Evolutionary conservation across 92 coral and sea anemone species (phyloP), one percentile per base, ranked within the genome.

Genomic region (Virgularia gustaviana): DNA sequence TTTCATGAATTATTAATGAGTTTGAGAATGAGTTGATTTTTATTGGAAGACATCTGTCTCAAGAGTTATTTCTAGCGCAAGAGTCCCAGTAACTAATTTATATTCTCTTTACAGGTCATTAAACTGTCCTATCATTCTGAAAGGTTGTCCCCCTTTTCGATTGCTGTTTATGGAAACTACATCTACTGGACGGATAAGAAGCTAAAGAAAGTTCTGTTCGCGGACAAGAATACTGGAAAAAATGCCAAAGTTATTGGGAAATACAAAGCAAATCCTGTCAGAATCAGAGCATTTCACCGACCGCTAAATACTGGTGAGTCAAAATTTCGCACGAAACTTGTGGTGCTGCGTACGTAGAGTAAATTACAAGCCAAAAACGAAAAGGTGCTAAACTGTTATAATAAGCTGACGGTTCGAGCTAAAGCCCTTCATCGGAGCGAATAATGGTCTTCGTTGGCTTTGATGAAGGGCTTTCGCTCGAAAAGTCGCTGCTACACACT

Each of bases 211-310:
- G 61, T 68, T 13, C 3, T 68, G 49, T 18, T 13, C 18, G 36
- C 38, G 11, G 25, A 68, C 22, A 36, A 23, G 34, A 39, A 54
- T 24, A 18, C 32, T 2, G 36, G 4, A n/a, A 29, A 49, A 2
- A 28, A 34, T 2, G 47, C 30, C n/a, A 68, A 47, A 49, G 24
- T 68, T 24, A 68, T 68, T 49, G 75, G 75, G 33, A 68, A 68
- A 10, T 68, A 49, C 54, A 31, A 31, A 7, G 16, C 60, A 9
- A 68, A 68, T 22, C 60, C 75, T 30, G 75, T 35, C 27, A 49
- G 75, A 49, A 24, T 68, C 20, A 30, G 44, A 16, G 75, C 54
- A 20, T 68, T 68, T 51, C 42, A 32, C 41, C 60, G 55, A 49
- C n/a, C 51, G 28, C 1, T 30, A 18, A 32, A 15, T 6, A 13